phyloP scores from a whole-genome alignment of 2,797 vertebrate genomes.

The Coendou prehensilis region DNA sequence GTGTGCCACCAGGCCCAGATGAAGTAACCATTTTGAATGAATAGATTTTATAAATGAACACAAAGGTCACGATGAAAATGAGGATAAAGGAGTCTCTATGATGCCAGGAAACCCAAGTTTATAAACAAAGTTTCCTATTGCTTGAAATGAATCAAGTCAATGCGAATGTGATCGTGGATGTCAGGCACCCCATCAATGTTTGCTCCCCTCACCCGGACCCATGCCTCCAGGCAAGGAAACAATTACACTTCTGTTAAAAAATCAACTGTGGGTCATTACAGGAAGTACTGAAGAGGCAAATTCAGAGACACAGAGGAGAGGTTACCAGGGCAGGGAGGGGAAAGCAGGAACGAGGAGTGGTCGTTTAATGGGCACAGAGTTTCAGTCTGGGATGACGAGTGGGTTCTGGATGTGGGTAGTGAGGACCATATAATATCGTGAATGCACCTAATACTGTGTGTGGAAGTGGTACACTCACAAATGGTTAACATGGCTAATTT shows the following conservation, averaged over 20 bases:
- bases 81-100: conserved; percentile 31
- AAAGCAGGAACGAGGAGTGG: not conserved
- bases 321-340: not conserved
- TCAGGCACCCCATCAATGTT: not conserved
- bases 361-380: not conserved
- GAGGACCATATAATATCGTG: not conserved
- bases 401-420: not conserved
- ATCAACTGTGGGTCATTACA: conserved; percentile 10
- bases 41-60: conserved; percentile 45
- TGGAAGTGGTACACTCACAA: not conserved
- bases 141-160: conserved; percentile 57
- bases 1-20: not conserved
- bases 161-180: not conserved
- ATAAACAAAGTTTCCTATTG: conserved; percentile 41
- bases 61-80: conserved; percentile 42
- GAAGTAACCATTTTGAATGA: conserved; percentile 19
- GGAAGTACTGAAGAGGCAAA: conserved; percentile 22
- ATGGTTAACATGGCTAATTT: conserved; percentile 20
- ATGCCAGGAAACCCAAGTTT: conserved; percentile 48
- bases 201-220: conserved; percentile 8
- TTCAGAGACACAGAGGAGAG: not conserved
- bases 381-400: not conserved
- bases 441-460: not conserved
- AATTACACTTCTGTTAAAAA: conserved; percentile 56
- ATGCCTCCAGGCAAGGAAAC: conserved; percentile 27